Percentiles rank a stretch among this genome's conserved stretches.
Conservation (phyloP, 2,113 vertebrate genomes). For the Actenoides lindsayi region DNA sequence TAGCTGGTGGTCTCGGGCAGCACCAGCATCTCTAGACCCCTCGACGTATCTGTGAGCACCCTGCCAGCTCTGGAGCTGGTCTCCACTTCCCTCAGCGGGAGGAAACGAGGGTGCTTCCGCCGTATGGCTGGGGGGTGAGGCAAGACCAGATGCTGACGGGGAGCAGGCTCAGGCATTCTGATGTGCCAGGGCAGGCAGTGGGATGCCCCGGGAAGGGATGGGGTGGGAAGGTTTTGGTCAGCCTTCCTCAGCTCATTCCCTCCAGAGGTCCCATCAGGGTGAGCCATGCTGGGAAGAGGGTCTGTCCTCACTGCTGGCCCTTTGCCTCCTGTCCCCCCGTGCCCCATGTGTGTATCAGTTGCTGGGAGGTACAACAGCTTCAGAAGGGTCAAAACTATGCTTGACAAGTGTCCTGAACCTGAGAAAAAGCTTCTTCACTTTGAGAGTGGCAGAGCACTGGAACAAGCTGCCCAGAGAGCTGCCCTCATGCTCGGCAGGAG, state of each 20-base stretch:
- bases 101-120: neutral
- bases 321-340: neutral
- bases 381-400: neutral
- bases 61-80: neutral
- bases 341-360: neutral
- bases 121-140: neutral
- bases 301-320: neutral
- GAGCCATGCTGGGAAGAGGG: neutral
- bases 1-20: neutral
- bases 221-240: neutral
- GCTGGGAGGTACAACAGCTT: neutral
- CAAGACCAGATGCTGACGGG: slow-evolving; percentile 11
- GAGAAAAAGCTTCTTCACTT: no score
- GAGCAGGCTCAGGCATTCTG: neutral
- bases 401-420: neutral
- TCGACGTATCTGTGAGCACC: neutral
- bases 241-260: neutral
- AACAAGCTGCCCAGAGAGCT: no score
- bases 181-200: neutral
- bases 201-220: neutral
- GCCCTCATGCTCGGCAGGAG: neutral
- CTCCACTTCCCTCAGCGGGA: neutral
- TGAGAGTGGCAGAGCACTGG: no score
- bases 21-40: neutral
- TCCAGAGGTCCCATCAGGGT: neutral